Conservation (phyloP, 2,888 invertebrate species). For the Nasonovia ribisnigri region DNA sequence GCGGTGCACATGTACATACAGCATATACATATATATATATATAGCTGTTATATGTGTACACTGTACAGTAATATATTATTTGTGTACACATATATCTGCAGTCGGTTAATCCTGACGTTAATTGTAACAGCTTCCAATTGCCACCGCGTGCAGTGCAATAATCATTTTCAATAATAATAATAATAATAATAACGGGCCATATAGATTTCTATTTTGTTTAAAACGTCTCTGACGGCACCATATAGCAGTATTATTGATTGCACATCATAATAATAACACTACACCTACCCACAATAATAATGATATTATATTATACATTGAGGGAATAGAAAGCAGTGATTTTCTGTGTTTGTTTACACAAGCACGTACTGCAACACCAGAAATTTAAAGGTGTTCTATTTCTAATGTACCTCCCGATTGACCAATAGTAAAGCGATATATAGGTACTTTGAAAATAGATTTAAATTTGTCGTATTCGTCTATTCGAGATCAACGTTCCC, state of each 20-base stretch:
- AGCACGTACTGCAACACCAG: background rate
- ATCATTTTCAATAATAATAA: slow-evolving; percentile 1
- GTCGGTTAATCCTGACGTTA: slow-evolving; percentile 13
- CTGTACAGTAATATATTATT: too few species aligned
- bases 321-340: background rate
- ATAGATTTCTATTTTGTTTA: background rate
- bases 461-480: background rate
- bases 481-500: background rate
- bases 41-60: background rate
- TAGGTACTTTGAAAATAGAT: background rate
- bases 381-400: background rate
- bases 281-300: background rate
- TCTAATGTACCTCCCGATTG: background rate
- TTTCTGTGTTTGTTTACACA: background rate
- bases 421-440: too few species aligned
- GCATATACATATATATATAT: background rate
- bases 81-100: background rate
- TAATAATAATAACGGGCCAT: background rate
- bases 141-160: background rate
- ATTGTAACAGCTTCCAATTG: background rate
- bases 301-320: background rate
- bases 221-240: background rate
- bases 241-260: background rate
- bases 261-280: background rate
- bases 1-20: background rate